Percentiles rank a stretch among this genome's conserved stretches.
Evolutionary conservation across 2,797 vertebrate genomes (phyloP).

Genomic region (Neosilurus mollespiculum): DNA sequence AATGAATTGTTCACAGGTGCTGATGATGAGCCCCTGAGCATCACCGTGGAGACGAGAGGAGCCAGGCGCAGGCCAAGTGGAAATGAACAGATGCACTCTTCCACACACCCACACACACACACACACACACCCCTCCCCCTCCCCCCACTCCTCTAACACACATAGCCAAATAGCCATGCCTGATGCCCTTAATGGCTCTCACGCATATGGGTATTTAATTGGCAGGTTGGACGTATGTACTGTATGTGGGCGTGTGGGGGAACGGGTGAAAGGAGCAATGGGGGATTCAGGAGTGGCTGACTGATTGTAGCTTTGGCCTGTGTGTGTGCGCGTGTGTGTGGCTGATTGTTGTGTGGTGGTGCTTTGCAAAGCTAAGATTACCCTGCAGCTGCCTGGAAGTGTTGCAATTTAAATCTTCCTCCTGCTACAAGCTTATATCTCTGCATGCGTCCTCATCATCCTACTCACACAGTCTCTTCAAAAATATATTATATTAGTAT

Average conservation of each 20-base stretch:
- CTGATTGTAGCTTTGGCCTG: background rate
- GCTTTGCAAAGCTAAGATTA: conserved; percentile 3
- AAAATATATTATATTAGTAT: background rate
- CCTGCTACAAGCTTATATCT: conserved; percentile 3
- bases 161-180: conserved; percentile 61
- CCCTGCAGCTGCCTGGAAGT: conserved; percentile 3
- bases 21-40: conserved; percentile 82
- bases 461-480: background rate
- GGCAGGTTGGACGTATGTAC: conserved; percentile 6
- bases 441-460: background rate
- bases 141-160: conserved; percentile 38
- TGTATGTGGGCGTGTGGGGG: conserved; percentile 7
- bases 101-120: conserved; percentile 60
- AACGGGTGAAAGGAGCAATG: background rate
- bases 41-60: conserved; percentile 72
- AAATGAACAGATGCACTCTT: conserved; percentile 77
- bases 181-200: conserved; percentile 78
- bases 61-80: conserved; percentile 77
- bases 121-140: too few species aligned
- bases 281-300: background rate
- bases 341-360: conserved; percentile 6
- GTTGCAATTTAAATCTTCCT: conserved; percentile 9
- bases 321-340: conserved; percentile 9
- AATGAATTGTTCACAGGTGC: conserved; percentile 88
- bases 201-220: conserved; percentile 70